Evolutionary conservation across 2,888 invertebrate species (phyloP), one percentile per base, ranked within the genome.

Genomic region (Xylocampa areola): DNA sequence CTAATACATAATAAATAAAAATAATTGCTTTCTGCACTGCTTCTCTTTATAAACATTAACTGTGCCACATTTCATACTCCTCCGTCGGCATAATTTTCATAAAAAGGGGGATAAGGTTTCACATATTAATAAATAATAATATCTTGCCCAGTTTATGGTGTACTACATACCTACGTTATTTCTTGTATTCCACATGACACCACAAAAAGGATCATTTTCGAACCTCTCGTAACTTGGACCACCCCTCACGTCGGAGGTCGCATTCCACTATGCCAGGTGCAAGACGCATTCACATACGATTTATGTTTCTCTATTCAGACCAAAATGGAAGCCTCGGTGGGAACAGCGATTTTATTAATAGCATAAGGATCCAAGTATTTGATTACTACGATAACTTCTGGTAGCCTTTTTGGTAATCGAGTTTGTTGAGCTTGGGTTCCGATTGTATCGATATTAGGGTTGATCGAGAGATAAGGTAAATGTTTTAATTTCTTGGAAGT

Each of bases 181-280:
- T n/a, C n/a, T n/a, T n/a, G n/a, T n/a, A n/a, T n/a, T n/a, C n/a
- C n/a, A n/a, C n/a, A n/a, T n/a, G n/a, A n/a, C n/a, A n/a, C n/a
- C n/a, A n/a, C n/a, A n/a, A n/a, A n/a, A n/a, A n/a, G n/a, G n/a
- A n/a, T n/a, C n/a, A n/a, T 11, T 25, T 7, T 4, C 14, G 6
- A 14, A 13, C 33, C 39, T 33, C 61, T 49, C 52, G 47, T 72
- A 32, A 55, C 74, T 77, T 77, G 49, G 2, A 55, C 76, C 76
- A 64, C 41, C 17, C 41, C 10, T 11, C 49, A 27, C 55, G 35
- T 51, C 61, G 67, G 68, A 77, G 82, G 82, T 80, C 69, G 82
- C 88, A 90, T 90, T 89, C 90, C 89, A 77, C 54, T 77, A 70
- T 68, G 81, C 84, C 90, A 90, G 90, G 88, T 90, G 90, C 78